Base-by-base conservation (phyloP, 2,797 vertebrate species). In the Monodelphis domestica region DNA sequence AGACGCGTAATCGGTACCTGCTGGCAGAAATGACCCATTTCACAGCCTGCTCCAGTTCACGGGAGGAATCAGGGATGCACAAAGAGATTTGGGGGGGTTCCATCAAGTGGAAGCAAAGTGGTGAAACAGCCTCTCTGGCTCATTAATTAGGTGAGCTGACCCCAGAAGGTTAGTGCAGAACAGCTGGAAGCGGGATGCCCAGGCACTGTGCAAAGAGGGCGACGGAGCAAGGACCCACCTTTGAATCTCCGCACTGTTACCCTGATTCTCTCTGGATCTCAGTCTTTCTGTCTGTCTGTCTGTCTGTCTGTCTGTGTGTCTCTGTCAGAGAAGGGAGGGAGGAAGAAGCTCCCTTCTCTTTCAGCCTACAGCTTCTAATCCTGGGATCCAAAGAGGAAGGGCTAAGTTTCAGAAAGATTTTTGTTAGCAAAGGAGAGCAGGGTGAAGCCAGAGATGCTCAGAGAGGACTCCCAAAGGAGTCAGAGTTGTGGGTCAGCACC, bases 141-240 rank as follows among this genome's bases (percentile, higher is more conserved):
- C 95, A 57, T 97, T 97, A 96, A 95, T 95, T 92, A 98, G 97
- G 91, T 59, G 56, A 97, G 89, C 59, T 97, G 97, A 97, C 89
- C 96, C 95, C 94, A 91, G 96, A 98, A 98, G 97, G 95, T 96
- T 93, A 97, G 90, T 53, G 59, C 38, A 30, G 50, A 94, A n/a
- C 53, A 94, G 92, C 93, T 28, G 54, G 45, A 95, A 91, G 70
- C 45, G 89, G 1, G 70, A 84, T 21, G n/a, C 12, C 53, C 15
- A 2, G 6, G 12, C 4, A 10, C 7, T 7, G 3, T 50, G 4
- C 3, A 26, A 45, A 29, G 29, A 54, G 24, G 3, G 38, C 12
- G 29, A 2, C 1, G 14, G 21, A 38, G 2, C 2, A 28, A 45
- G 6, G 7, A 10, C 45, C 56, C 24, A 2, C 0, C 0, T 14